Conservation (phyloP, 1,140 invertebrate species). For the Brachionus calyciflorus region DNA sequence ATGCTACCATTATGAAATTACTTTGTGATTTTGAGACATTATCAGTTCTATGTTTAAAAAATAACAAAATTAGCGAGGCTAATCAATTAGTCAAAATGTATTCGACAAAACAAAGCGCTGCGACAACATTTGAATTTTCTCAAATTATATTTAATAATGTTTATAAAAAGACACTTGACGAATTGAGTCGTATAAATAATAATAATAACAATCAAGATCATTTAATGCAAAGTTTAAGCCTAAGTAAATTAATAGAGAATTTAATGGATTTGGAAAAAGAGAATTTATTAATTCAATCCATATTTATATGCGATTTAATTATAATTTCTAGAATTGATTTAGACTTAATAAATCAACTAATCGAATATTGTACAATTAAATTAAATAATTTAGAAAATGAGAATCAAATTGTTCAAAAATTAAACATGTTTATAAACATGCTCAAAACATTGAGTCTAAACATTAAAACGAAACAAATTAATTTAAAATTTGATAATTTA, state of each 20-base stretch:
- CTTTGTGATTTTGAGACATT: conserved; percentile 2
- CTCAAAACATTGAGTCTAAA: too few species aligned
- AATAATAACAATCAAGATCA: neutral
- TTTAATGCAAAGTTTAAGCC: neutral
- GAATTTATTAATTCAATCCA: neutral
- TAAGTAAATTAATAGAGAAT: neutral
- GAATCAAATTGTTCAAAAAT: too few species aligned
- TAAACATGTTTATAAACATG: too few species aligned
- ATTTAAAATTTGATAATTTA: too few species aligned
- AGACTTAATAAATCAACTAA: neutral
- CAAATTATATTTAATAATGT: conserved; percentile 12
- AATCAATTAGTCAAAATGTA: conserved; percentile 23
- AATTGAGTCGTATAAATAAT: too few species aligned
- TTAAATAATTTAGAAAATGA: neutral
- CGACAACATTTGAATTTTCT: neutral
- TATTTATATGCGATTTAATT: neutral
- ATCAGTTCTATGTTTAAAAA: conserved; percentile 19
- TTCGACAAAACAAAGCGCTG: neutral
- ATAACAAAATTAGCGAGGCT: neutral
- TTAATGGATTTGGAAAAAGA: neutral
- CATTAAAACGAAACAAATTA: too few species aligned
- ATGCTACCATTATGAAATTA: conserved; percentile 7
- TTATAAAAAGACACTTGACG: neutral
- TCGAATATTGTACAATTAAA: neutral
- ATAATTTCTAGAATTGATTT: neutral